Percentiles rank a stretch among this genome's conserved stretches.
Conservation (phyloP, 2,888 invertebrate genomes). For the Sminthurides aquaticus region DNA sequence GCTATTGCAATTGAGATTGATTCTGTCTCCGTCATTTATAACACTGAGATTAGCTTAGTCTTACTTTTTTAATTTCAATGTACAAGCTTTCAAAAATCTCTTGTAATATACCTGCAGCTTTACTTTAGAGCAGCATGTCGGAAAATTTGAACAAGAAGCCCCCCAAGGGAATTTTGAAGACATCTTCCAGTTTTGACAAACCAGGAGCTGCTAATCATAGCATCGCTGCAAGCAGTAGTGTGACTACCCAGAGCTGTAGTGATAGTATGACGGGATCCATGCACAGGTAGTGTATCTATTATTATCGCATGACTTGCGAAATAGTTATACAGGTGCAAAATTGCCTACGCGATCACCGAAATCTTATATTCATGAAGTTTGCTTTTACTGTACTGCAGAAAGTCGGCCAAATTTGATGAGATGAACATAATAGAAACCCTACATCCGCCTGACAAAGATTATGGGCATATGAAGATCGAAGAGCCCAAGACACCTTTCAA, state of each 20-base stretch:
- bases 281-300: slow-evolving; percentile 11
- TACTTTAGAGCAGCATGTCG: slow-evolving; percentile 46
- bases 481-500: slow-evolving; percentile 95
- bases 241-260: not conserved
- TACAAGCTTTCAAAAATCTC: not conserved
- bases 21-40: no score
- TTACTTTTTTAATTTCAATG: no score
- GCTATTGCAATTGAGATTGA: no score
- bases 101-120: not conserved
- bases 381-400: no score
- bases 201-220: slow-evolving; percentile 49
- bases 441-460: slow-evolving; percentile 96
- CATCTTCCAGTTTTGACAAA: slow-evolving; percentile 82
- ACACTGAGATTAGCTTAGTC: no score
- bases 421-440: slow-evolving; percentile 97
- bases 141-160: slow-evolving; percentile 76
- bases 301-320: no score
- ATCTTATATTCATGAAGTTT: no score
- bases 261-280: slow-evolving; percentile 4
- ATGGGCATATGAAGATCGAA: slow-evolving; percentile 97
- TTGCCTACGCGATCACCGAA: no score
- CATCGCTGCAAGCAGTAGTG: not conserved
- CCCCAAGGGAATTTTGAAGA: slow-evolving; percentile 83
- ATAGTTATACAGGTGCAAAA: no score
- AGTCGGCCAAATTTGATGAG: slow-evolving; percentile 86